Evolutionary conservation across 1,140 invertebrate species (phyloP).

Genomic region (Zaprionus africanus): DNA sequence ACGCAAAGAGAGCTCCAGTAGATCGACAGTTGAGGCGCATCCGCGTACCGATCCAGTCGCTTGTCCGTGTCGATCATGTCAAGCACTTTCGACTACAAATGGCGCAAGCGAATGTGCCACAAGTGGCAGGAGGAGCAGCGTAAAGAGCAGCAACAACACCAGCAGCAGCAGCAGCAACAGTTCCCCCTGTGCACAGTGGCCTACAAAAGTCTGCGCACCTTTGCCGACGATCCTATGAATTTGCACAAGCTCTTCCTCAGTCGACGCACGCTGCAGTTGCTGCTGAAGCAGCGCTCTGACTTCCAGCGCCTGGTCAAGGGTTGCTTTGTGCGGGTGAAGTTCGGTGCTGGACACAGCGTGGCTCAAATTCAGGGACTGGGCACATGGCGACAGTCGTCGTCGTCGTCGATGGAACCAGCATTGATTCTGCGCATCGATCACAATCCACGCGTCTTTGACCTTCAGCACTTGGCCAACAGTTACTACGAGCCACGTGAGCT

Average conservation of each 20-base stretch:
- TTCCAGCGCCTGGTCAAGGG: slow-evolving; percentile 28
- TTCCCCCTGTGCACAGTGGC: neutral
- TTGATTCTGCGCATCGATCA: slow-evolving; percentile 28
- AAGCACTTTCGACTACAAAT: slow-evolving; percentile 36
- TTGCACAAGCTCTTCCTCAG: slow-evolving; percentile 29
- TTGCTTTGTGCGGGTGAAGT: slow-evolving; percentile 33
- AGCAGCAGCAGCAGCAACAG: slow-evolving; percentile 3
- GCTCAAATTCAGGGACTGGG: slow-evolving; percentile 24
- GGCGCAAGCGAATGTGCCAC: slow-evolving; percentile 42
- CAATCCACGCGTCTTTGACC: slow-evolving; percentile 8
- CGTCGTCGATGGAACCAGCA: neutral
- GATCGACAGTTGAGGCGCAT: slow-evolving; percentile 18
- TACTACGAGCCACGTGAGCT: slow-evolving; percentile 24
- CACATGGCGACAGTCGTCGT: slow-evolving; percentile 1
- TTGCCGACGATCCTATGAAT: slow-evolving; percentile 27
- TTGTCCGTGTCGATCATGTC: neutral
- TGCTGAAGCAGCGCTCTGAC: slow-evolving; percentile 13
- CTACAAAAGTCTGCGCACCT: neutral
- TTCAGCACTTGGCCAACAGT: slow-evolving; percentile 23
- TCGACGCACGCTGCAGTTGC: slow-evolving; percentile 15
- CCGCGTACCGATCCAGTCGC: slow-evolving; percentile 5
- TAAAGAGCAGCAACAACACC: neutral
- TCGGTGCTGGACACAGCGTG: neutral
- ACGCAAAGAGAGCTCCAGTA: too few relatives aligned
- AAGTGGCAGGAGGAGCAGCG: slow-evolving; percentile 39